Base-by-base conservation (phyloP, 1,140 invertebrate genomes). In the Drosophila orena region DNA sequence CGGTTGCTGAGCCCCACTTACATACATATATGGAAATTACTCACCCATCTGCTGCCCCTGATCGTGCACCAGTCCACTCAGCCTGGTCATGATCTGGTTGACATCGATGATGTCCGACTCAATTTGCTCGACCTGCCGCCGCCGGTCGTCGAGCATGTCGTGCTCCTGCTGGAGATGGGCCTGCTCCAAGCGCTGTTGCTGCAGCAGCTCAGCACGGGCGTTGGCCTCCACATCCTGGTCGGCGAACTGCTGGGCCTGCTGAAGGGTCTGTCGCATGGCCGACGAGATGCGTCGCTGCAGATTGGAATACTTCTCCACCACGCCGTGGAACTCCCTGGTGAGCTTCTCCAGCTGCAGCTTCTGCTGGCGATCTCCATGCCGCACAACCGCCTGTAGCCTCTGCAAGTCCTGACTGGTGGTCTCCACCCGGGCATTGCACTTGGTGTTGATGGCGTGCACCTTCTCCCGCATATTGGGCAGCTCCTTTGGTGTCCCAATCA, bases 81-180 rank as follows among this genome's bases (percentile, higher is more conserved):
- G 93, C 78, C 98, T 96, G 65, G 96, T 95, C 95, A 98, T 98
- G 55, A 99, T 98, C 92, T 97, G 95, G 92, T 98, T 98, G 1
- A 98, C 96, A 93, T 98, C 97, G 56, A 97, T 93, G 58, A 99
- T 96, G 92, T 98, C 96, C 4, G 95, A 94, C 93, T 98, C 96
- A 47, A 97, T 96, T 89, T 95, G 94, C 71, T 94, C 94, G 61
- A 97, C 94, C 89, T 95, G 94, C 20, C 95, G 94, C 78, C 97
- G 96, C 40, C 95, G 94, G 68, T 97, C 96, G 24, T 96, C 72
- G 42, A 96, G 80, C 93, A 97, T 94, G 91, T 97, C 96, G 92
- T 97, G 97, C 92, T 97, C 95, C 92, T 97, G 97, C 90, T 96
- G 95, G 14, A 97, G 92, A 44, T 94, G 92, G 52, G 94, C 93